Evolutionary conservation across 2,113 vertebrate genomes (phyloP), one percentile per base, ranked within the genome.

Genomic region (Dermatemys mawii): DNA sequence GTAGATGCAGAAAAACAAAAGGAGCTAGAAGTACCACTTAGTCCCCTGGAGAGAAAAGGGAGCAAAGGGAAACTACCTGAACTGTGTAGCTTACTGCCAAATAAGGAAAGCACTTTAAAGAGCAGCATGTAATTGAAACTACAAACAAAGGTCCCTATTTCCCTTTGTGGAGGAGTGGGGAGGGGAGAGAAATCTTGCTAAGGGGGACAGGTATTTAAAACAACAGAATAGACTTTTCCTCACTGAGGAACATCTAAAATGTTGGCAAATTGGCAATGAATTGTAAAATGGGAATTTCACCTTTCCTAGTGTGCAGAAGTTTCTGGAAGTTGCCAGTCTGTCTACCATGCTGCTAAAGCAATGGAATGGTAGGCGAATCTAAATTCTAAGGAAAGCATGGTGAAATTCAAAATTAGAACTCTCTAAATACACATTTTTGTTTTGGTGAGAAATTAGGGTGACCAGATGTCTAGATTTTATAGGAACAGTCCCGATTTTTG

Each of bases 21-120:
- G 63, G 35, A 84, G 5, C 8, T 83, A 70, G 48, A 50, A 84
- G 29, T 55, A 90, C 29, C 7, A 1, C 49, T 54, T 82, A 70
- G n/a, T 54, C 90, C 87, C 54, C 87, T 83, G 75, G 87, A 86
- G 90, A 88, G 93, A 95, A 89, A 54, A 4, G 63, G 32, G 90
- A 92, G 35, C 8, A 63, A 35, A 88, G 90, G 75, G n/a, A 83
- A 95, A 85, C 0, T 0, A 80, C 24, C 26, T 84, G 26, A 95
- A 76, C 6, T 79, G 44, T 87, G 54, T 84, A 94, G 55, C 5
- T 5, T 73, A n/a, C 44, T 88, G 27, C 44, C 54, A 92, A 85
- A 73, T 76, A 89, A 83, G 78, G 48, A 84, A 94, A 95, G 78
- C 21, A 83, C 60, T 83, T 88, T 84, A 78, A 95, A 86, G 16